Percentiles rank a stretch among this genome's conserved stretches.
phyloP scores from a whole-genome alignment of 2,113 vertebrate genomes.

The Epinephelus lanceolatus region DNA sequence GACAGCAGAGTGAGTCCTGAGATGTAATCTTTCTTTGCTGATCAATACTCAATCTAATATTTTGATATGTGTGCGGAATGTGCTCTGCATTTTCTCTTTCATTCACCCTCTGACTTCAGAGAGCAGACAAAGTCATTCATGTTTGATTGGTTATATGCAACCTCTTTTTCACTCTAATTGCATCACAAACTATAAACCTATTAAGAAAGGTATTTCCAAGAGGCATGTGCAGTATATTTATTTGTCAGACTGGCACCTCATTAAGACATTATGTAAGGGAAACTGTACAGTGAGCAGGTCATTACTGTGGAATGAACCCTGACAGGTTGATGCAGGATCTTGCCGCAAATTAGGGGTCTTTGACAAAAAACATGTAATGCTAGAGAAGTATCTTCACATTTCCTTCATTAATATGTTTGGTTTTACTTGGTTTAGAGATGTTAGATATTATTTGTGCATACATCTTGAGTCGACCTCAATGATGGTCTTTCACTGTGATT shows the following conservation, averaged over 20 bases:
- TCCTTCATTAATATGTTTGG: no score
- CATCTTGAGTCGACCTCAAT: no score
- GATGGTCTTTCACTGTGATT: no score
- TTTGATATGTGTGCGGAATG: constrained; percentile 48
- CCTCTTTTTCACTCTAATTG: neutral
- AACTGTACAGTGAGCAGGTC: no score
- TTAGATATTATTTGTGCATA: no score
- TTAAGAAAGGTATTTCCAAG: neutral
- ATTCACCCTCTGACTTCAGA: constrained; percentile 6
- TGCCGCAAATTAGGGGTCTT: no score
- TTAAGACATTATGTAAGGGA: neutral
- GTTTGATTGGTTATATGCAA: neutral
- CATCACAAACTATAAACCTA: neutral
- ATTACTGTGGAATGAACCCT: no score
- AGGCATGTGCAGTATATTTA: neutral
- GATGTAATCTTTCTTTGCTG: constrained; percentile 47
- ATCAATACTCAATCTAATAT: constrained; percentile 75
- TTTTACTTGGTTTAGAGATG: no score
- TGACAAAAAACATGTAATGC: no score
- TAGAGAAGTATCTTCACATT: no score
- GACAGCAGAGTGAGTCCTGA: constrained; percentile 14
- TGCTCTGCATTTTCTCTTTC: constrained; percentile 34
- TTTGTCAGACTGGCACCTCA: neutral
- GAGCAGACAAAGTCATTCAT: neutral
- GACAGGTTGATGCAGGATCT: no score